A percentile compares a stretch with the other conserved stretches of the same genome.
phyloP scores from a whole-genome alignment of 1,140 invertebrate genomes.

The Babylonia areolata region DNA sequence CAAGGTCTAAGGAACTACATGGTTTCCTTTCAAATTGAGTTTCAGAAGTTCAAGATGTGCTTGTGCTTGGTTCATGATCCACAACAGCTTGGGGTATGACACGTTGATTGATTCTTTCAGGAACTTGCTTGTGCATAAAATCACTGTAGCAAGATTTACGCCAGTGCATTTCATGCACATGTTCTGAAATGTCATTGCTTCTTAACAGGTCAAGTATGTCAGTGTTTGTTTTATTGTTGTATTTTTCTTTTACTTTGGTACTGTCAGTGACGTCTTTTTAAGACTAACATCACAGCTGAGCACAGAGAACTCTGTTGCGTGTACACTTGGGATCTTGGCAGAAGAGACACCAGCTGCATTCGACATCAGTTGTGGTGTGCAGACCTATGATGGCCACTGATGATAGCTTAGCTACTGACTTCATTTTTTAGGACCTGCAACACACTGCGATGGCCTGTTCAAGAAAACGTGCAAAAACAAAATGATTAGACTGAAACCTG shows the following conservation, averaged over 20 bases:
- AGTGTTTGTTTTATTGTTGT: neutral
- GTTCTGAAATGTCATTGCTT: neutral
- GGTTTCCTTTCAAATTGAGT: neutral
- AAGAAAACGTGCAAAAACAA: no score
- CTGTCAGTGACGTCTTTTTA: neutral
- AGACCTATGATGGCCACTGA: no score
- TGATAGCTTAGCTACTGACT: no score
- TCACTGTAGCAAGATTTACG: neutral
- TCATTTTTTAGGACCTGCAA: no score
- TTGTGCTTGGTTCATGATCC: neutral
- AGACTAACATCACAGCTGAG: no score
- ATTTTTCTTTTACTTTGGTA: neutral
- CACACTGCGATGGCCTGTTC: no score
- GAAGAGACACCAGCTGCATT: no score
- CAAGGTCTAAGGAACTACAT: conserved; percentile 1
- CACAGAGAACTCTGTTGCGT: no score
- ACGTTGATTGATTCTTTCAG: neutral
- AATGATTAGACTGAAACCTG: no score
- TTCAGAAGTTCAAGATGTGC: neutral
- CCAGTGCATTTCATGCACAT: neutral
- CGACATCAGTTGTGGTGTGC: no score
- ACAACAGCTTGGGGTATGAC: neutral
- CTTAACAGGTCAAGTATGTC: neutral
- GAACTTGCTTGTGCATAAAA: no score
- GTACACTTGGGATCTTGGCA: no score